These are phyloP conservation scores for Bombus confusus DNA, from an alignment of 1,140 invertebrate genomes.

Conservation along the genomic window DNA sequence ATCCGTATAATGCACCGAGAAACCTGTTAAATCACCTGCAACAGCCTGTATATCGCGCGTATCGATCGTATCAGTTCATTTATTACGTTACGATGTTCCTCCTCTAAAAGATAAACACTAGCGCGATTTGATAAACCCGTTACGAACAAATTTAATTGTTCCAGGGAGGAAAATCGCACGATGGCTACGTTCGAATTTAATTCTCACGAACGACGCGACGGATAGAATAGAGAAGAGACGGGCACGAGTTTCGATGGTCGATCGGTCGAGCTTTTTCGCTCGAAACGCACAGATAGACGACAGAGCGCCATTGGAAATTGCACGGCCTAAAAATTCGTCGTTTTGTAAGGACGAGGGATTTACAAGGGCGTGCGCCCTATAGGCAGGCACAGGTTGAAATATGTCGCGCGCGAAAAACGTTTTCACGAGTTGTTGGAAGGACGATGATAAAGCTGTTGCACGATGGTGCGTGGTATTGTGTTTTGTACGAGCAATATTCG, in stretches of 20 bases:
- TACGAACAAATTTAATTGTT: slow-evolving; percentile 38
- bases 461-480: background rate
- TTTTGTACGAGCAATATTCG: background rate
- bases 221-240: background rate
- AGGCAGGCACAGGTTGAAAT: background rate
- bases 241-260: background rate
- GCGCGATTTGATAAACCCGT: slow-evolving; percentile 35
- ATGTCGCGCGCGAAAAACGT: slow-evolving; percentile 7
- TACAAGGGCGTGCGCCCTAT: background rate
- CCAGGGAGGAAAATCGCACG: background rate
- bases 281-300: background rate
- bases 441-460: slow-evolving; percentile 3
- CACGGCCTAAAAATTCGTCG: slow-evolving; percentile 6
- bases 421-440: background rate
- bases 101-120: slow-evolving; percentile 32
- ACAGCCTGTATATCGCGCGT: background rate
- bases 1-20: background rate
- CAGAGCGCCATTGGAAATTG: background rate
- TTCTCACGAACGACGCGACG: background rate
- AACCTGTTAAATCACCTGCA: background rate
- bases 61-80: background rate
- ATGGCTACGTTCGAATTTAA: background rate
- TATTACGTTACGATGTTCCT: background rate
- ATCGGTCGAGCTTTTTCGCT: background rate
- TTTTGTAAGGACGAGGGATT: background rate